Base-by-base conservation (phyloP, 2,888 invertebrate species). In the Leptodirus hochenwartii region DNA sequence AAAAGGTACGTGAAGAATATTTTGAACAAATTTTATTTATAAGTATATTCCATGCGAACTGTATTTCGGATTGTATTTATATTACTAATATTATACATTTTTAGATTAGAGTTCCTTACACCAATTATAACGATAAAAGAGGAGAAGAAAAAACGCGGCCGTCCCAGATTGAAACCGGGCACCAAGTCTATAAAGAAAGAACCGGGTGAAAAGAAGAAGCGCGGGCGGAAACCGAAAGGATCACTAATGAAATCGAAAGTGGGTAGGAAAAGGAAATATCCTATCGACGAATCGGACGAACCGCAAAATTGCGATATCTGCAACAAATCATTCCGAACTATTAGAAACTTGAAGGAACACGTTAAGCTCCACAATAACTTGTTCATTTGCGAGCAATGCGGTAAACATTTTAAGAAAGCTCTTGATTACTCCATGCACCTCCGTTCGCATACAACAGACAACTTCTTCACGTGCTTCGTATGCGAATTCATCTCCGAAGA, bases 361-460 rank as follows among this genome's bases (percentile, higher is more conserved):
- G 41, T 51, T 26, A 53, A 47, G 3, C 25, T 33, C 26, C 55
- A 55, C 37, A 50, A 47, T 34, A 54, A 51, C 30, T 47, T 49
- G 25, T 55, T 47, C 36, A 47, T 46, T 33, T 56, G 56, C 34
- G 50, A 50, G 15, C 40, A 43, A n/a, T 56, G 56, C 37, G 45
- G 49, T 25, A 44, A 43, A 15, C 47, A 44, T 15, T 53, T 53
- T 34, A 53, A 53, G 35, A 51, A 52, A 31, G 43, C 52, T 6
- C 31, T 51, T 4, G 53, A 55, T 29, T 53, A 51, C 35, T 46
- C 51, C 2, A 39, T 52, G 6, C 56, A 56, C 34, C 38, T 49
- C 32, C 40, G 51, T 10, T 39, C 46, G 5, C 56, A 56, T 40
- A 48, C 47, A 9, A 39, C 42, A 3, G 44, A 47, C n/a, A 47